Evolutionary conservation across 2,797 vertebrate species (phyloP).

Genomic region (Sibirionetta formosa): DNA sequence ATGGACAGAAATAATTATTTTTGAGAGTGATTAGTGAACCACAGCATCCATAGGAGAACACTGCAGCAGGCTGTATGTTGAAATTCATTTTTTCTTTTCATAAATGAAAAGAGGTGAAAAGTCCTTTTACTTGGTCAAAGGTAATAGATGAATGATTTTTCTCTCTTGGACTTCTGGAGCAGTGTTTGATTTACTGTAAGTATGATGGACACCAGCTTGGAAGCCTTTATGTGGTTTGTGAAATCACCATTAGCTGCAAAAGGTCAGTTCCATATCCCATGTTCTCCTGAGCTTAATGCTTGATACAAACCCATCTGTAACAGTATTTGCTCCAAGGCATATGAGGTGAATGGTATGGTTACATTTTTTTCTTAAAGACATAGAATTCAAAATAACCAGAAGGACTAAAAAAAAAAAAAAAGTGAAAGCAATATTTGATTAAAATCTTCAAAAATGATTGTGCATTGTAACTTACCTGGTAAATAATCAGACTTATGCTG

Average conservation of each 20-base stretch:
- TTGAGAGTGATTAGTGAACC: not conserved
- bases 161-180: not conserved
- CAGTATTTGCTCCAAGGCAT: not conserved
- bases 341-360: not conserved
- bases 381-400: not conserved
- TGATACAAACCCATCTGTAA: not conserved
- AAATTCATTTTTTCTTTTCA: not conserved
- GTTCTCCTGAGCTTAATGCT: not conserved
- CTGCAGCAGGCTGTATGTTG: rapidly evolving
- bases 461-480: not conserved
- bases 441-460: not conserved
- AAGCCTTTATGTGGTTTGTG: not conserved
- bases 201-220: not conserved
- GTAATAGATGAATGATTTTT: not conserved
- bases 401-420: not conserved
- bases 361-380: not conserved
- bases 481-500: not conserved
- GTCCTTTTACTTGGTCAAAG: not conserved
- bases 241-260: not conserved
- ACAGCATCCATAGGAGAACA: not conserved
- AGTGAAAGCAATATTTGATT: not conserved
- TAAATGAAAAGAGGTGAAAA: not conserved
- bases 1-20: not conserved
- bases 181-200: not conserved
- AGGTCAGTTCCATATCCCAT: rapidly evolving